Conservation (phyloP, 2,888 invertebrate genomes). For the Ditula angustiorana region DNA sequence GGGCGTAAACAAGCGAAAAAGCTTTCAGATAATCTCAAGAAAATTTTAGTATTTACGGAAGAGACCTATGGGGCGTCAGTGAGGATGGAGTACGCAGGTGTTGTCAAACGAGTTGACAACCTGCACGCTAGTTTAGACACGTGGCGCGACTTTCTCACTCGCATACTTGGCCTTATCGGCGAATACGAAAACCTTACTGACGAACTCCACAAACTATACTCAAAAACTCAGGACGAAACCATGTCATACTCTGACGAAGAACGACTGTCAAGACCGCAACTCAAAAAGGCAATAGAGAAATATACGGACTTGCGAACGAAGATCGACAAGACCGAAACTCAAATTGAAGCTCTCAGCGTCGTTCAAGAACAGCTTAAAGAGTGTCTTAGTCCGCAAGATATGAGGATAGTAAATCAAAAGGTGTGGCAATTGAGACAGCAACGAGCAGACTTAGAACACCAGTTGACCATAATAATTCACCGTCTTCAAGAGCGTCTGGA, state of each 20-base stretch:
- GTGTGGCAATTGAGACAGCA: slow-evolving; percentile 92
- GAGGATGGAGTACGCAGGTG: slow-evolving; percentile 92
- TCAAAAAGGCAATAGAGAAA: slow-evolving; percentile 87
- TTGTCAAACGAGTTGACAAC: slow-evolving; percentile 91
- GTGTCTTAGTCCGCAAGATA: slow-evolving; percentile 93
- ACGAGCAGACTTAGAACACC: slow-evolving; percentile 92
- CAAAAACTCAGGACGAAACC: slow-evolving; percentile 87
- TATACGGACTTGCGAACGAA: slow-evolving; percentile 86
- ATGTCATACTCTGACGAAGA: slow-evolving; percentile 83
- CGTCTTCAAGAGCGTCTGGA: slow-evolving; percentile 91
- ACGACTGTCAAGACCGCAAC: slow-evolving; percentile 86
- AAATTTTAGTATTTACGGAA: slow-evolving; percentile 89
- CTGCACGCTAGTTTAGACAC: slow-evolving; percentile 92
- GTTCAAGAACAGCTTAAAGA: slow-evolving; percentile 94
- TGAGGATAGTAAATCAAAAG: slow-evolving; percentile 91
- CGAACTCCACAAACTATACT: slow-evolving; percentile 86
- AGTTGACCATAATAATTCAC: slow-evolving; percentile 89
- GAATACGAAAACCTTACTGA: slow-evolving; percentile 87
- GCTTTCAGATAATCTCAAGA: slow-evolving; percentile 87
- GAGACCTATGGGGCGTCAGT: slow-evolving; percentile 92
- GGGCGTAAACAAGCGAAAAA: slow-evolving; percentile 88
- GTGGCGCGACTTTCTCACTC: slow-evolving; percentile 91
- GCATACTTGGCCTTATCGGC: slow-evolving; percentile 87
- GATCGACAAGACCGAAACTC: slow-evolving; percentile 84
- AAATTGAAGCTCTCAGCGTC: slow-evolving; percentile 89